Evolutionary conservation across 2,797 vertebrate species (phyloP), one percentile per base, ranked within the genome.

Genomic region (Champsocephalus esox): DNA sequence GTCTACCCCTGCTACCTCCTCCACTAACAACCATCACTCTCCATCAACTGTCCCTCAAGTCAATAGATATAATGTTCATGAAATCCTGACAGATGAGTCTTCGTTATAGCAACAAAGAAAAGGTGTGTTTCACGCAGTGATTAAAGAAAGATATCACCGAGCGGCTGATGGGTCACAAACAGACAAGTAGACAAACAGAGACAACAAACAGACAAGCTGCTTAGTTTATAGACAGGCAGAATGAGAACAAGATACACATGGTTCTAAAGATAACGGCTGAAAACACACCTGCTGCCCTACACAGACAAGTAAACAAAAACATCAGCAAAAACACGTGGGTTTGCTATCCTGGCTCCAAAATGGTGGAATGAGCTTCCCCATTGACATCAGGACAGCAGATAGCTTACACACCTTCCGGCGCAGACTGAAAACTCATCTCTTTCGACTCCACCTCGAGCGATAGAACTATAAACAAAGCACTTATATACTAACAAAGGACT

Each of bases 221-320:
- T 61, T 28, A 16, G 51, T 75, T 77, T 68, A 66, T 48, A 80
- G 68, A 72, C 59, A 16, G 45, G 70, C 71, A 80, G 69, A 83
- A 80, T 75, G 65, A 82, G 67, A 73, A 71, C 60, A 58, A 77
- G 75, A 83, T 86, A 73, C 79, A 80, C 74, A 82, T 46, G 58
- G 28, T 24, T 64, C 43, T 71, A 66, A 81, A 86, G 71, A 80
- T 77, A 38, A 38, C 62, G 54, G n/a, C 9, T 50, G 64, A 34
- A 66, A 73, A 55, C 19, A 67, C 49, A 58, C 16, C 5, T 44
- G 51, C 50, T 38, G 52, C 44, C 38, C 62, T 11, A 50, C 48
- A 38, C 41, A 38, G 58, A 51, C 56, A 78, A 67, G 56, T 77
- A 84, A 80, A 21, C 21, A 21, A 21, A 21, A 21, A 21, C 21